A percentile compares a stretch with the other conserved stretches of the same genome.
These are phyloP conservation scores for Cotesia vestalis DNA, from an alignment of 1,140 invertebrate genomes.

Conservation along the genomic window DNA sequence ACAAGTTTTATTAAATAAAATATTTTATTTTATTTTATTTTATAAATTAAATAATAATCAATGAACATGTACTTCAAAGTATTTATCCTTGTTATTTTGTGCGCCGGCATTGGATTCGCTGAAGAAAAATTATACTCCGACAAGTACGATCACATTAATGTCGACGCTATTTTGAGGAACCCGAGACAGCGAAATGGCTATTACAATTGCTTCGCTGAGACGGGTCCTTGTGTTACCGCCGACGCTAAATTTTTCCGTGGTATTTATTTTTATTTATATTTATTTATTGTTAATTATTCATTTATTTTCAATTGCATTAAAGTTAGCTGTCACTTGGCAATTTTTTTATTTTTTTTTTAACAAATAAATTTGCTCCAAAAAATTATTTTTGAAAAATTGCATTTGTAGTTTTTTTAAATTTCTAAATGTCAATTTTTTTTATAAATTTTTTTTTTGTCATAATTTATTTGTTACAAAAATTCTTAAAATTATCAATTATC, in stretches of 20 bases:
- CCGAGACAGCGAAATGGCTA: conserved; percentile 36
- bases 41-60: neutral
- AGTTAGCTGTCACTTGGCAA: too few relatives aligned
- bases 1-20: neutral
- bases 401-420: too few relatives aligned
- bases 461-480: too few relatives aligned
- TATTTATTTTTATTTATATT: conserved; percentile 24
- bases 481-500: too few relatives aligned
- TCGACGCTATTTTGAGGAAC: conserved; percentile 38
- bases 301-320: too few relatives aligned
- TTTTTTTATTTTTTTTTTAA: too few relatives aligned
- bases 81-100: conserved; percentile 2
- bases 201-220: conserved; percentile 36
- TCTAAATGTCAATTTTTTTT: too few relatives aligned
- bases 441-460: too few relatives aligned
- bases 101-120: conserved; percentile 1
- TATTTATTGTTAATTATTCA: conserved; percentile 16
- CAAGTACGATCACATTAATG: conserved; percentile 44
- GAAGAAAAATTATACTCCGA: conserved; percentile 29
- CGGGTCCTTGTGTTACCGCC: conserved; percentile 36
- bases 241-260: conserved; percentile 44
- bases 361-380: too few relatives aligned
- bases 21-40: too few relatives aligned
- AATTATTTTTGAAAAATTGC: too few relatives aligned
- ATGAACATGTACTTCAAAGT: conserved; percentile 8